Evolutionary conservation across 2,888 invertebrate genomes (phyloP).

Genomic region (Apoda limacodes): DNA sequence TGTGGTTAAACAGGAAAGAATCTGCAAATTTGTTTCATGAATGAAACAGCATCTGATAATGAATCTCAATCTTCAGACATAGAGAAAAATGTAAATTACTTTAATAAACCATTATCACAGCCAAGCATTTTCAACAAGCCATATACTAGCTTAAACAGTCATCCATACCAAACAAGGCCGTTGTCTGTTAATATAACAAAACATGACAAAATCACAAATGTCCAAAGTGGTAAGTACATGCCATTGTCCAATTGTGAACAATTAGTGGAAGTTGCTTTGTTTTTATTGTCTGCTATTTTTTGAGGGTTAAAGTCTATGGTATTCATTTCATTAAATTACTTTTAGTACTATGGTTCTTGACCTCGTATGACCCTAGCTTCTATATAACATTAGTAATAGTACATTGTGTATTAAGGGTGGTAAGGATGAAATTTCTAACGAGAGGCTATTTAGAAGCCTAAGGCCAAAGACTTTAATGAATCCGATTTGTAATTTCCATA

Average conservation of each 20-base stretch:
- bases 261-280: background rate
- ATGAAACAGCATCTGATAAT: conserved; percentile 88
- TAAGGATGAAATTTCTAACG: too few relatives aligned
- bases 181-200: conserved; percentile 58
- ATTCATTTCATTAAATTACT: too few relatives aligned
- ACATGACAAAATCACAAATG: conserved; percentile 52
- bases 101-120: conserved; percentile 48
- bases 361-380: too few relatives aligned
- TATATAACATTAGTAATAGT: too few relatives aligned
- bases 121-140: conserved; percentile 56
- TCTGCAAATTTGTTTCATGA: conserved; percentile 96
- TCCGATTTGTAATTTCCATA: too few relatives aligned
- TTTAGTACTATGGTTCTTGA: too few relatives aligned
- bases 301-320: too few relatives aligned
- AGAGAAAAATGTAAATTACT: conserved; percentile 62
- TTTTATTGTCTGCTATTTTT: too few relatives aligned
- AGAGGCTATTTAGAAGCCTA: too few relatives aligned
- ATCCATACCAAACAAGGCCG: conserved; percentile 62
- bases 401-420: too few relatives aligned
- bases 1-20: conserved; percentile 79
- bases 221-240: conserved; percentile 51
- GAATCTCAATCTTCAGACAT: conserved; percentile 83
- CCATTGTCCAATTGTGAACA: too few relatives aligned
- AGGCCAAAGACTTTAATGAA: too few relatives aligned
- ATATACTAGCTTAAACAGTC: conserved; percentile 36